A percentile compares a stretch with the other conserved stretches of the same genome.
phyloP scores from a whole-genome alignment of 2,113 vertebrate species.

The Paradoxurus hermaphroditus region DNA sequence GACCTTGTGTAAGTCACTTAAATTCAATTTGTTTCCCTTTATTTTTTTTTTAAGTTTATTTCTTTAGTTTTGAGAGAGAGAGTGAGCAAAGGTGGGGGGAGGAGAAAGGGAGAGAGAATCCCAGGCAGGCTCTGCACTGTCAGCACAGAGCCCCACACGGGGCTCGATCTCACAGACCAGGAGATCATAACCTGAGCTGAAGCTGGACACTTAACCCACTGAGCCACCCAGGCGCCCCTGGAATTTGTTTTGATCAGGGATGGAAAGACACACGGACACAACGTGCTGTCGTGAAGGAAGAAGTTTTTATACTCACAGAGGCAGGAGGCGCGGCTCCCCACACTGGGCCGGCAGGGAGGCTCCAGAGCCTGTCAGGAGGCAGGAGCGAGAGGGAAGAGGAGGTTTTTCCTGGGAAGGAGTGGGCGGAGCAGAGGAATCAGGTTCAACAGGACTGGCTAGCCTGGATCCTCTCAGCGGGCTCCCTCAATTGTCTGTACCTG shows the following conservation, averaged over 20 bases:
- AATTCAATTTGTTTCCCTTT: not conserved
- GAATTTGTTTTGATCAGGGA: not conserved
- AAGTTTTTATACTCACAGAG: not conserved
- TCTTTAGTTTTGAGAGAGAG: no score
- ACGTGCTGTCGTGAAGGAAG: not conserved
- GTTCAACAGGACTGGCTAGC: not conserved
- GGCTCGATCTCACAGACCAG: no score
- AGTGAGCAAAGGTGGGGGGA: no score
- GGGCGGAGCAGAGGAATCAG: not conserved
- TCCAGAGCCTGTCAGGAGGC: not conserved
- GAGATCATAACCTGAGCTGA: no score
- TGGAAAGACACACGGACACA: not conserved
- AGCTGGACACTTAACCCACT: no score
- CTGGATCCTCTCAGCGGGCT: not conserved
- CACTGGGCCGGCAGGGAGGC: not conserved
- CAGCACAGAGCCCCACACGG: no score
- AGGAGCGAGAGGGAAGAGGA: not conserved
- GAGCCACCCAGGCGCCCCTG: no score
- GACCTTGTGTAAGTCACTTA: not conserved
- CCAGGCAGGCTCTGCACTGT: no score
- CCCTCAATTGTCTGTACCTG: not conserved
- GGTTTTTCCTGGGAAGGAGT: not conserved
- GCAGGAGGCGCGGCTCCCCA: not conserved
- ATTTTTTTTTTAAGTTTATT: no score
- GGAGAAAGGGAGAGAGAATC: no score